Evolutionary conservation across 2,797 vertebrate genomes (phyloP).

Genomic region (Simalia tracyae): DNA sequence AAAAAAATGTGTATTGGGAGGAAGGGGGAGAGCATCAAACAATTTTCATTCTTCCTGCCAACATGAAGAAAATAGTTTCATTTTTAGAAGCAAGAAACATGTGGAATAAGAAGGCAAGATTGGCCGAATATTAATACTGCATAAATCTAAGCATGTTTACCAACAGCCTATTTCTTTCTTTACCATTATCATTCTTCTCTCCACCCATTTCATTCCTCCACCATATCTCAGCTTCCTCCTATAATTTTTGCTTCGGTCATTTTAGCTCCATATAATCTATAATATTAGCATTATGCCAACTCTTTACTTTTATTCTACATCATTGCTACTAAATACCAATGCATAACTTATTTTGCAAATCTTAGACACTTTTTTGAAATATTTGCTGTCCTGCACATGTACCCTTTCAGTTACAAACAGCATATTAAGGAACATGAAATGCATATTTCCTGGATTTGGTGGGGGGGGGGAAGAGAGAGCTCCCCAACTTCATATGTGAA

Average conservation of each 20-base stretch:
- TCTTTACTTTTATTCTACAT: not conserved
- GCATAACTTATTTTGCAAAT: conserved; percentile 64
- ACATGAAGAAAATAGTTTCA: conserved; percentile 24
- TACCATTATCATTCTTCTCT: not conserved
- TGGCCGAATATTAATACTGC: not conserved
- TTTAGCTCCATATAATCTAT: not conserved
- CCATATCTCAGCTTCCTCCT: conserved; percentile 45
- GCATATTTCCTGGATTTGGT: conserved; percentile 52
- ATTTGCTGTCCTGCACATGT: conserved; percentile 48
- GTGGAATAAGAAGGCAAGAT: not conserved
- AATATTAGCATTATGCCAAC: not conserved
- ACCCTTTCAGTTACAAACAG: conserved; percentile 58
- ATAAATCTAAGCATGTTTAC: not conserved
- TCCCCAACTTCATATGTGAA: conserved; percentile 68
- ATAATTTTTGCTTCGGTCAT: not conserved
- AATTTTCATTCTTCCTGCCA: conserved; percentile 26
- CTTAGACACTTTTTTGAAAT: conserved; percentile 54
- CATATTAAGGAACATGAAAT: conserved; percentile 48
- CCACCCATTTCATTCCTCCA: not conserved
- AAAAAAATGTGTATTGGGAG: not conserved
- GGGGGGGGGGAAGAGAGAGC: conserved; percentile 53
- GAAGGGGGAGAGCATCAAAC: not conserved
- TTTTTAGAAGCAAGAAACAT: not conserved
- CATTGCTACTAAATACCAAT: conserved; percentile 53
- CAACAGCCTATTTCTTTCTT: not conserved